phyloP scores from a whole-genome alignment of 2,113 vertebrate species.

The Hippocampus guttulatus region DNA sequence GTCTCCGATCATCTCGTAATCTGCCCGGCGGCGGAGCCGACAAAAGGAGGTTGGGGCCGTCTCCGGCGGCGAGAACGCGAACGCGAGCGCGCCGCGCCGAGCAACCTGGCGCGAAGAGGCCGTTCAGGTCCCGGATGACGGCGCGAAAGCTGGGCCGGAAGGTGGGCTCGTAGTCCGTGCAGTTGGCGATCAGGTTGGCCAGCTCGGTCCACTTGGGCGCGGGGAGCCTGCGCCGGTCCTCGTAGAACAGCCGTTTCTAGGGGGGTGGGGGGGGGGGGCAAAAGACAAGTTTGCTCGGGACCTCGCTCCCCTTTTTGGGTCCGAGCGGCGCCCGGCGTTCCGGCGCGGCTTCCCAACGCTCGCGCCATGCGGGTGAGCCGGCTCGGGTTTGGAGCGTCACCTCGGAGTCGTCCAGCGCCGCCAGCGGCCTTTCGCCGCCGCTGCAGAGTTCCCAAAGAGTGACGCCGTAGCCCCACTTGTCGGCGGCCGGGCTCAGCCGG shows the following conservation, averaged over 20 bases:
- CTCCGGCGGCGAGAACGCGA: not conserved
- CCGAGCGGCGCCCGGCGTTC: too few relatives aligned
- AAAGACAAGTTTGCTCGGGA: too few relatives aligned
- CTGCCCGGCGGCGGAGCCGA: conserved; percentile 50
- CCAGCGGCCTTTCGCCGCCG: conserved; percentile 88
- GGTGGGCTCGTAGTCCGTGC: conserved; percentile 94
- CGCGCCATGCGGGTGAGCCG: too few relatives aligned
- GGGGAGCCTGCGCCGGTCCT: conserved; percentile 89
- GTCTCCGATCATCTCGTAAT: conserved; percentile 90
- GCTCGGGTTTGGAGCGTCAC: conserved; percentile 60
- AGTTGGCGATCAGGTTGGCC: conserved; percentile 89
- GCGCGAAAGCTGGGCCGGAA: conserved; percentile 92
- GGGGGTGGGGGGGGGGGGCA: conserved; percentile 31
- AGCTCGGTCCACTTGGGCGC: conserved; percentile 96
- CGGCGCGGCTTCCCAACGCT: too few relatives aligned
- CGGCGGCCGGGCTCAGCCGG: conserved; percentile 80
- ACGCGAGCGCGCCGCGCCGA: not conserved
- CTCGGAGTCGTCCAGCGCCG: conserved; percentile 82
- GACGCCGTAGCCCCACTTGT: conserved; percentile 98
- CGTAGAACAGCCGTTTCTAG: conserved; percentile 93
- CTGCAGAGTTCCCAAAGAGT: conserved; percentile 98
- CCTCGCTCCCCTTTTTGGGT: too few relatives aligned
- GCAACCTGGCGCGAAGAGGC: conserved; percentile 92
- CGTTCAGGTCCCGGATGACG: conserved; percentile 93
- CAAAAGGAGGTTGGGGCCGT: not conserved